Conservation (phyloP, 2,797 vertebrate species). For the Amniataba percoides region DNA sequence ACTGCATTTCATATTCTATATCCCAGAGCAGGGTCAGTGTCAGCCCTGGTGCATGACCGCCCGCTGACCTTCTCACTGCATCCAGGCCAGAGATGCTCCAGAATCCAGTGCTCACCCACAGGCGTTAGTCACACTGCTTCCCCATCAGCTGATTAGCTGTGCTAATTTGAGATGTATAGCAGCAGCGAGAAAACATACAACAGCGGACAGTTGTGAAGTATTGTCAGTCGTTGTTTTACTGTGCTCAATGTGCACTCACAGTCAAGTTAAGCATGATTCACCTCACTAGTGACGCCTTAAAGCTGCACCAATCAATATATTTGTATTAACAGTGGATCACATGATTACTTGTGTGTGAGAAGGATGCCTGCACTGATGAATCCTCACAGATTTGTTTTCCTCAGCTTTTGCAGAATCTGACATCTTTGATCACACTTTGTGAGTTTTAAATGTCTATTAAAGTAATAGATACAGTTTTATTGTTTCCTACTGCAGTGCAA, state of each 20-base stretch:
- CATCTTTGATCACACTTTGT: not conserved
- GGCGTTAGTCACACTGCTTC: not conserved
- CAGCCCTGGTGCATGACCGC: not conserved
- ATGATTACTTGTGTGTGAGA: not conserved
- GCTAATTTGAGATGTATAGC: not conserved
- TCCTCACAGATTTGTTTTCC: not conserved
- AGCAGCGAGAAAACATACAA: not conserved
- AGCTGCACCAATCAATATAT: not conserved
- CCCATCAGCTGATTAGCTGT: not conserved
- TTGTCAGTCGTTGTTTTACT: not conserved
- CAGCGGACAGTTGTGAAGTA: not conserved
- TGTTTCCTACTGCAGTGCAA: not conserved
- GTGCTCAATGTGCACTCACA: not conserved
- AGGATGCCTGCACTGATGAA: not conserved
- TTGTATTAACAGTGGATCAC: not conserved
- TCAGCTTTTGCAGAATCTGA: too few species aligned
- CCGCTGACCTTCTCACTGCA: conserved; percentile 28
- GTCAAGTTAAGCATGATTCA: not conserved
- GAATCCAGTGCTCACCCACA: conserved; percentile 2
- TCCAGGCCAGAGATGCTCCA: not conserved
- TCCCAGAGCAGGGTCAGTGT: not conserved
- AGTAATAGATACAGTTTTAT: not conserved
- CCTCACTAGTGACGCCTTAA: not conserved
- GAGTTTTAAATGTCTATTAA: not conserved
- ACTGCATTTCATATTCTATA: conserved; percentile 20